Evolutionary conservation across 2,888 invertebrate species (phyloP).

Genomic region (Pemphredon lugubris): DNA sequence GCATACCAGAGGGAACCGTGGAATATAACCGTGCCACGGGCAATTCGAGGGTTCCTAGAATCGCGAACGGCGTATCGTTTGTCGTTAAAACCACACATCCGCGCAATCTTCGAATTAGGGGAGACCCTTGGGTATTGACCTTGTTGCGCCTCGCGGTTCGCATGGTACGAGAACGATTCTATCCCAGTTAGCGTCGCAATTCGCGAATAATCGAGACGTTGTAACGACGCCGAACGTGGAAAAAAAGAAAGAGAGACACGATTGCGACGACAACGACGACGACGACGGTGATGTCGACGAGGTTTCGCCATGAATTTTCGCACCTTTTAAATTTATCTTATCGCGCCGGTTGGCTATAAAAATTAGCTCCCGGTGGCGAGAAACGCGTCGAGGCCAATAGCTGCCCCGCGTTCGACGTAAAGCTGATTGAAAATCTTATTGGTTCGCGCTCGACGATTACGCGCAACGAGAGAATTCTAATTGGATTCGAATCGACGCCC

Average conservation of each 20-base stretch:
- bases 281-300: background rate
- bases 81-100: background rate
- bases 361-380: too few species aligned
- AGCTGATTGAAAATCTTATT: too few species aligned
- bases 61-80: slow-evolving; percentile 33
- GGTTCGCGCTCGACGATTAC: too few species aligned
- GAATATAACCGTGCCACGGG: slow-evolving; percentile 19
- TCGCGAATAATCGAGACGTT: slow-evolving; percentile 43
- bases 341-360: too few species aligned
- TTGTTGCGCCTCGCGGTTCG: slow-evolving; percentile 45
- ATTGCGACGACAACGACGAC: background rate
- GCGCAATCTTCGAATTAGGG: background rate
- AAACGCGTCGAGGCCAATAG: too few species aligned
- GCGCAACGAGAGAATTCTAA: too few species aligned
- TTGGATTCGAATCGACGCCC: too few species aligned
- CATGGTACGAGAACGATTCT: too few species aligned
- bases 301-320: too few species aligned
- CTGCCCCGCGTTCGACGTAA: too few species aligned
- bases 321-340: too few species aligned
- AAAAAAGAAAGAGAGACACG: background rate
- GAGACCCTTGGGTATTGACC: slow-evolving; percentile 47
- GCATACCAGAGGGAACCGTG: slow-evolving; percentile 37
- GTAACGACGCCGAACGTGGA: background rate
- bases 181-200: too few species aligned
- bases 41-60: slow-evolving; percentile 55